Base-by-base conservation (phyloP, 2,113 vertebrate genomes). In the Corythoichthys intestinalis region DNA sequence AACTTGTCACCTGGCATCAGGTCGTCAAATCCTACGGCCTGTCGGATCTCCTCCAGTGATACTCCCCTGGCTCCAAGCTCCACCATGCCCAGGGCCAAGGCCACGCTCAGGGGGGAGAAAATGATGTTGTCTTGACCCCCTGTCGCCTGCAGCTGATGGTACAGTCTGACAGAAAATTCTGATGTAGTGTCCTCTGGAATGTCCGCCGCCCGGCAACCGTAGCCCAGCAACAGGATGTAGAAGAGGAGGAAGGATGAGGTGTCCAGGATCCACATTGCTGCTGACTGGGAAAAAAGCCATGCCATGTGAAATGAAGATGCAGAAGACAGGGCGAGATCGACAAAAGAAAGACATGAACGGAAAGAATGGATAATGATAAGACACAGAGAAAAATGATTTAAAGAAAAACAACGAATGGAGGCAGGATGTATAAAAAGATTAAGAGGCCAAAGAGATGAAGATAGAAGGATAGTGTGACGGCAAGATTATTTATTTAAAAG, bases 81-180 rank as follows among this genome's bases (percentile, higher is more conserved):
- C 87, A 98, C 91, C 94, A 98, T 96, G 53, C 96, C 96, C 86
- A 98, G 89, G 7, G 94, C 94, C 54, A 96, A 84, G 2, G 93
- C 89, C 58, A 98, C 89, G 46, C 96, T 97, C 78, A 99, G 69
- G 0, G 97, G 96, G 69, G 96, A 98, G 85, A 97, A 98, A 35
- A 99, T 86, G 67, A 99, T 96, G 80, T 99, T 99, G 71, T 97
- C 96, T 79, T 98, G 95, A 70, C 93, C 92, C 61, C 88, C 93
- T 0, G 82, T 72, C 5, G 92, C 91, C 92, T 94, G 88, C 73
- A 99, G 94, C 82, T 88, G 94, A 75, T 95, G 95, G 88, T 98
- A 99, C 84, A 98, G 59, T 63, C 94, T 94, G 83, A 98, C 94
- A 0, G 96, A 95, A 77, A 98, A 93, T 83, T 97, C 94, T 1